These are phyloP conservation scores for Abramis brama DNA, from an alignment of 2,113 vertebrate species.

Conservation along the genomic window DNA sequence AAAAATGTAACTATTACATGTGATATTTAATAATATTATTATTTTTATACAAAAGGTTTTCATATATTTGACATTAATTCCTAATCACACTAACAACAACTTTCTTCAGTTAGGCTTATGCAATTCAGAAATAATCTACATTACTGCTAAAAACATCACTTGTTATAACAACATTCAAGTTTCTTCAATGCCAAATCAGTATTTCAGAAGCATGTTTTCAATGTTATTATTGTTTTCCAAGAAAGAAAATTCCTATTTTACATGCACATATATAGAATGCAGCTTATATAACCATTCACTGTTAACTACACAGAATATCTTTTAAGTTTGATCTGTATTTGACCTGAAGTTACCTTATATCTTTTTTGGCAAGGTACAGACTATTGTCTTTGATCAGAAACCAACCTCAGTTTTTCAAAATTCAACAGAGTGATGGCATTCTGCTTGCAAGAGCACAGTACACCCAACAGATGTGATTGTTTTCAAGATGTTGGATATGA, in stretches of 20 bases:
- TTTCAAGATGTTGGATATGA: not conserved
- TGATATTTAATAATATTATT: not conserved
- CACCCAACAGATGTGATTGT: conserved; percentile 1
- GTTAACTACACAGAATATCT: not conserved
- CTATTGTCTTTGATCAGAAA: conserved; percentile 23
- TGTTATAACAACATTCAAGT: not conserved
- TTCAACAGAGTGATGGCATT: not conserved
- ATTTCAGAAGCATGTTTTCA: not conserved
- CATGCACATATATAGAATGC: not conserved
- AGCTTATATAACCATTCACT: not conserved
- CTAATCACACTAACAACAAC: not conserved
- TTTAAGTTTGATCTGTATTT: not conserved
- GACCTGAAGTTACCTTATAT: not conserved
- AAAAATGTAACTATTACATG: not conserved
- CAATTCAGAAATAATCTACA: not conserved
- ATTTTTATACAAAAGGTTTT: not conserved
- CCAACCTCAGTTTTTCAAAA: conserved; percentile 21
- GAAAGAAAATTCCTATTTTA: not conserved
- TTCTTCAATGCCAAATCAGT: not conserved
- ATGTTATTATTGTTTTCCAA: not conserved
- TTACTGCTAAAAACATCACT: not conserved
- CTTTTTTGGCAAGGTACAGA: conserved; percentile 25
- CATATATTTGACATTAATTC: not conserved
- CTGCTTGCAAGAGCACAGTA: not conserved
- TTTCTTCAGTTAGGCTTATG: not conserved